Conservation (phyloP, 2,113 vertebrate species). For the Gymnarchus niloticus region DNA sequence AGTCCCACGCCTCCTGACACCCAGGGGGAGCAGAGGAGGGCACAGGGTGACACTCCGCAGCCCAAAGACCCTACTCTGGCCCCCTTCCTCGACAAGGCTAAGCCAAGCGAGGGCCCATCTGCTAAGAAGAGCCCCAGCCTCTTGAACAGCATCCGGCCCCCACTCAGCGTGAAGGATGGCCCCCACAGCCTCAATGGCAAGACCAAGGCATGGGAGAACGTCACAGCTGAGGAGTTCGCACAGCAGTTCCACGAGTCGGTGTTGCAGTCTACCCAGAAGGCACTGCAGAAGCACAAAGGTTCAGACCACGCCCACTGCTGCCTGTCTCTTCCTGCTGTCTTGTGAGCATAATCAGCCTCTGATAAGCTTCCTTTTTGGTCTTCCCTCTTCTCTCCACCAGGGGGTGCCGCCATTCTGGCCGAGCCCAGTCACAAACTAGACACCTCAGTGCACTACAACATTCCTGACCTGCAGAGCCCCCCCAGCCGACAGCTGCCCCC, state of each 20-base stretch:
- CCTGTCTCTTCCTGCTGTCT: background rate
- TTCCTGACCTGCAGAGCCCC: conserved; percentile 84
- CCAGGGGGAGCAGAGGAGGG: conserved; percentile 63
- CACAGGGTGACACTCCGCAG: conserved; percentile 66
- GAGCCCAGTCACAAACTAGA: conserved; percentile 86
- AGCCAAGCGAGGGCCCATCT: conserved; percentile 59
- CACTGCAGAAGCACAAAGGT: conserved; percentile 98
- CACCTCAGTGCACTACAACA: conserved; percentile 91
- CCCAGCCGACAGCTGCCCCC: conserved; percentile 50
- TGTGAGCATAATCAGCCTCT: background rate
- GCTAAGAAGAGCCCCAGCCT: conserved; percentile 79
- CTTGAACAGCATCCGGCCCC: conserved; percentile 75
- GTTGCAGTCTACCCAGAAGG: conserved; percentile 96
- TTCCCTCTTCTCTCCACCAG: conserved; percentile 47
- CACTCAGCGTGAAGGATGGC: conserved; percentile 73
- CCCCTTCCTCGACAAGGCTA: conserved; percentile 69
- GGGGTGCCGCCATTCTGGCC: conserved; percentile 55
- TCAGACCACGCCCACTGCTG: background rate
- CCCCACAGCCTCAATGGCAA: conserved; percentile 79
- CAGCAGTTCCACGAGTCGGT: conserved; percentile 98
- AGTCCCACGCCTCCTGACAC: conserved; percentile 55
- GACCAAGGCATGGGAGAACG: conserved; percentile 90
- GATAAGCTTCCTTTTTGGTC: background rate
- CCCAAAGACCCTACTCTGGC: conserved; percentile 61
- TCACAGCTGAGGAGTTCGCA: conserved; percentile 92